Base-by-base conservation (phyloP, 2,797 vertebrate genomes). In the Peromyscus nudipes region DNA sequence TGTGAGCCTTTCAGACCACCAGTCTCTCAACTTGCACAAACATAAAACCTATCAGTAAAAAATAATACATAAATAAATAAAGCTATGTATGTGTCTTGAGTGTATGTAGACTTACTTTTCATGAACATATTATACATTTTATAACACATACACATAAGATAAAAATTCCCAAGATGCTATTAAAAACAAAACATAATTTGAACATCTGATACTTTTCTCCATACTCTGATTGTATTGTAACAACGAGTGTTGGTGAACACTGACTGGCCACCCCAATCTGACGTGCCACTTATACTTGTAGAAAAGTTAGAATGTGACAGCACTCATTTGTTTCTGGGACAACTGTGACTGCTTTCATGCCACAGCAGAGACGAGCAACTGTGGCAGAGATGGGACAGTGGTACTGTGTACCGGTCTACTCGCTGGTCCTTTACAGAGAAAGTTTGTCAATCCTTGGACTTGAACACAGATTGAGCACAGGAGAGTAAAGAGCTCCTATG, bases 131-230 rank as follows among this genome's bases (percentile, higher is more conserved):
- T 69, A 37, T 3, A 1, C 29, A 69, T 73, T 62, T 94, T 79
- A 81, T 75, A 77, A 89, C 92, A 64, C 55, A 60, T 13, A 62
- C 2, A 64, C 17, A 85, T 84, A 93, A 93, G 16, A 29, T 27
- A 52, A 93, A 93, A 62, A 62, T 62, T n/a, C 4, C 31, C 55
- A 77, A 73, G 17, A 25, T 49, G 73, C 23, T 64, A 49, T 64
- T 89, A 62, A 25, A 95, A 86, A 73, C 16, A 86, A 95, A 94
- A 82, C 77, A 65, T 62, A 76, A 87, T 71, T 82, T 92, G 17
- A 85, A 86, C 37, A 27, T 89, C 52, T 89, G 17, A 4, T 65
- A 46, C 40, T 55, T 64, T 14, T 82, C 40, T 43, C 12, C 55
- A 69, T 13, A 77, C 13, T 92, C 81, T 40, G 37, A 92, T 4